Evolutionary conservation across 2,113 vertebrate genomes (phyloP).

Genomic region (Brachyistius frenatus): DNA sequence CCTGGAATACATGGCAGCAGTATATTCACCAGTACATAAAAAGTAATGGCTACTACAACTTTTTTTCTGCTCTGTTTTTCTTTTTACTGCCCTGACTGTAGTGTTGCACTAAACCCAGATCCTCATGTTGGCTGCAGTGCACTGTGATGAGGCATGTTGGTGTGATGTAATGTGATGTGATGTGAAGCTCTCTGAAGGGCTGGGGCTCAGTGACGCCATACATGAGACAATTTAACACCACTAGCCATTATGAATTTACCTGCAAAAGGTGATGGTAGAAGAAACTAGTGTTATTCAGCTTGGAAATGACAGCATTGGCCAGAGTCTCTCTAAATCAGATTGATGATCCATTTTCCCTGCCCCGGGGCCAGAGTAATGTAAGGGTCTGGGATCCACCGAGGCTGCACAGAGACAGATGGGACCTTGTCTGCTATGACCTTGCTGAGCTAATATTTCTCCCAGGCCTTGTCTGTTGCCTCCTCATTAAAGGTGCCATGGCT

Average conservation of each 20-base stretch:
- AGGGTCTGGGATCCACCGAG: constrained; percentile 72
- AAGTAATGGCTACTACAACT: constrained; percentile 35
- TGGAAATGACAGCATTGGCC: constrained; percentile 71
- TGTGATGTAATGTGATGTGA: constrained; percentile 68
- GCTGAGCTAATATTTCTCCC: constrained; percentile 80
- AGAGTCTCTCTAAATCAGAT: constrained; percentile 79
- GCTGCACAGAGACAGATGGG: constrained; percentile 81
- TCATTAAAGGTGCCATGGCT: constrained; percentile 77
- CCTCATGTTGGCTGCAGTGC: constrained; percentile 26
- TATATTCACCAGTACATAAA: constrained; percentile 35
- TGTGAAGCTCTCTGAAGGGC: constrained; percentile 57
- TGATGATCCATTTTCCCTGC: constrained; percentile 80
- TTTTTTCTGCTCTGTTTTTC: constrained; percentile 56
- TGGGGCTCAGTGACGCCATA: constrained; percentile 42
- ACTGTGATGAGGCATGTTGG: constrained; percentile 20
- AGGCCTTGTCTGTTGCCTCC: constrained; percentile 78
- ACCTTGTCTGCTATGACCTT: constrained; percentile 81
- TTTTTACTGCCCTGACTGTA: constrained; percentile 34
- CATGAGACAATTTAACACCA: constrained; percentile 62
- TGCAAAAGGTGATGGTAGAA: constrained; percentile 64
- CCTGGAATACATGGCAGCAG: constrained; percentile 34
- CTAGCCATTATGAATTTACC: constrained; percentile 71
- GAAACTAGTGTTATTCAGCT: constrained; percentile 71
- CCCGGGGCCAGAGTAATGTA: constrained; percentile 77
- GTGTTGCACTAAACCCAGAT: constrained; percentile 20